A percentile compares a stretch with the other conserved stretches of the same genome.
Conservation (phyloP, 1,140 invertebrate genomes). For the Drosophila carrolli region DNA sequence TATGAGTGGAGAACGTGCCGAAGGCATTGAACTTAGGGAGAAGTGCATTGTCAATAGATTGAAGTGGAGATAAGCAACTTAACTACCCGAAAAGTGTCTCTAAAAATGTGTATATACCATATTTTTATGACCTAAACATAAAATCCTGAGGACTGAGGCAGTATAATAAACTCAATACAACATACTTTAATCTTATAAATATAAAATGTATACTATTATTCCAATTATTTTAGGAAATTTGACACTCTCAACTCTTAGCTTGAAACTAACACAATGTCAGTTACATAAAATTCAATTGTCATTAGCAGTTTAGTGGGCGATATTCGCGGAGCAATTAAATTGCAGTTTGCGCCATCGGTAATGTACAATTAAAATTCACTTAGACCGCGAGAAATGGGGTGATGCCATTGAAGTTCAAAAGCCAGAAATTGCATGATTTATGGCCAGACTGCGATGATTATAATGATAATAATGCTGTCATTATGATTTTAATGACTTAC, state of each 20-base stretch:
- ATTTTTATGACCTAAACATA: too few species aligned
- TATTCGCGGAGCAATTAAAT: slow-evolving; percentile 55
- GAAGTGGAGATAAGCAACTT: background rate
- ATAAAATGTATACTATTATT: too few species aligned
- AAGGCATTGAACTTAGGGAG: slow-evolving; percentile 31
- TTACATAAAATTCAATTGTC: slow-evolving; percentile 45
- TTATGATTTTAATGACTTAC: slow-evolving; percentile 78
- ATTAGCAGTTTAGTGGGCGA: slow-evolving; percentile 9
- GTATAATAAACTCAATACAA: too few species aligned
- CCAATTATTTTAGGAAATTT: too few species aligned
- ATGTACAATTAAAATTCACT: slow-evolving; percentile 71
- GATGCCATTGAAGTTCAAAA: slow-evolving; percentile 27
- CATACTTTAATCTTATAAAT: too few species aligned
- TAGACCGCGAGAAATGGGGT: slow-evolving; percentile 25
- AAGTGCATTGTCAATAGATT: slow-evolving; percentile 3
- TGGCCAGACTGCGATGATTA: slow-evolving; percentile 43
- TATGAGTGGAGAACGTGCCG: slow-evolving; percentile 7
- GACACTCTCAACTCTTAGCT: too few species aligned
- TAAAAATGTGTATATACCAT: too few species aligned
- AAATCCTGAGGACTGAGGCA: too few species aligned
- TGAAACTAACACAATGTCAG: background rate
- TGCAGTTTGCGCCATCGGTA: slow-evolving; percentile 67
- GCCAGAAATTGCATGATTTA: slow-evolving; percentile 64
- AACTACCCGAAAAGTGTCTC: background rate
- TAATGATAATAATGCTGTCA: slow-evolving; percentile 52